phyloP scores from a whole-genome alignment of 2,113 vertebrate genomes.

The Nycticebus coucang region DNA sequence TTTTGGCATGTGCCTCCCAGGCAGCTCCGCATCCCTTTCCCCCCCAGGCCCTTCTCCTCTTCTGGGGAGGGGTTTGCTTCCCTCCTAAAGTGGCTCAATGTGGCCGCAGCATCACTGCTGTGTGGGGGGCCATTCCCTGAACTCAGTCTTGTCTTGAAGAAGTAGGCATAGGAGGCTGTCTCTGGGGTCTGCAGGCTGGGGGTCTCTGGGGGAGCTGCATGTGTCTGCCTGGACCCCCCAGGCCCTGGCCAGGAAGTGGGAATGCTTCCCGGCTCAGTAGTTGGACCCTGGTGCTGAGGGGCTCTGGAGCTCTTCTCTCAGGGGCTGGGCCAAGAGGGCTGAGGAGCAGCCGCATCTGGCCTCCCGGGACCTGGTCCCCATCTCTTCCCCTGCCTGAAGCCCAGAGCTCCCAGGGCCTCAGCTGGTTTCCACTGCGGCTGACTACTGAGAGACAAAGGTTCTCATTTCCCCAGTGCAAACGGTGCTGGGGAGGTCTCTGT shows the following conservation, averaged over 20 bases:
- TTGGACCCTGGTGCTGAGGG: background rate
- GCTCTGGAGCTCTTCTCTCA: background rate
- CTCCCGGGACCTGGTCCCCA: background rate
- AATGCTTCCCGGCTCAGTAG: background rate
- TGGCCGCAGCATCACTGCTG: fast-evolving
- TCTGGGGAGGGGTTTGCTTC: no score
- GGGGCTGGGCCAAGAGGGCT: background rate
- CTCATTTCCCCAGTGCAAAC: background rate
- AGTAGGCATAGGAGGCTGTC: background rate
- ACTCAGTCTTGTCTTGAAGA: background rate
- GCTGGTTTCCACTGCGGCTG: background rate
- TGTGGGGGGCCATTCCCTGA: fast-evolving
- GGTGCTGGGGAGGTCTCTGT: background rate
- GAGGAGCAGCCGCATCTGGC: background rate
- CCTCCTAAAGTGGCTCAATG: fast-evolving
- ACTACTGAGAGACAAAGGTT: fast-evolving
- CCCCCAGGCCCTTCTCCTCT: background rate
- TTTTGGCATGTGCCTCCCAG: background rate
- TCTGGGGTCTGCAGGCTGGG: background rate
- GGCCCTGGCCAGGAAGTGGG: background rate
- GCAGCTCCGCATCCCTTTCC: background rate
- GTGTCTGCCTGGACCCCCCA: no score
- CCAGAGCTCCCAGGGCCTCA: background rate
- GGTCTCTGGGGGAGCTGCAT: background rate
- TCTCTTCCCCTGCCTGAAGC: background rate